Evolutionary conservation across 2,113 vertebrate species (phyloP), one percentile per base, ranked within the genome.

Genomic region (Lophotis ruficrista): DNA sequence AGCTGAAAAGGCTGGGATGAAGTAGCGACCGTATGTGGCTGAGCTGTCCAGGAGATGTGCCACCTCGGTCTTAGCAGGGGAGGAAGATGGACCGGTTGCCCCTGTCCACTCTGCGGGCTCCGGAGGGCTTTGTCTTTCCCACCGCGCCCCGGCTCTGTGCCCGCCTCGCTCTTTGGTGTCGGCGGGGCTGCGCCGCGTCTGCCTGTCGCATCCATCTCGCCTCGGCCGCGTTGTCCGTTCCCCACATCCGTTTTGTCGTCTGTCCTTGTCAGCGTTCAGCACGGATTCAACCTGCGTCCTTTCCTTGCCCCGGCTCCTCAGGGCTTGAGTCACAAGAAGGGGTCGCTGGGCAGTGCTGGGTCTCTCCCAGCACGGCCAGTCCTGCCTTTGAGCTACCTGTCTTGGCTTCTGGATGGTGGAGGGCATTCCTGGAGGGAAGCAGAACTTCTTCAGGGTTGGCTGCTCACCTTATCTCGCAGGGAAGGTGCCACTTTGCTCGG

Each of bases 161-260:
- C 53, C 21, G 66, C 53, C 83, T 50, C 4, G 6, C 64, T 60
- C 11, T 10, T 5, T 18, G 30, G 35, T 14, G 51, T 30, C 41
- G 38, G 50, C 35, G 37, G 41, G 72, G 82, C 83, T 45, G 68
- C 2, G 7, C 89, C 35, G n/a, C 41, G 48, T 73, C 38, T 87
- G 89, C 93, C 82, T 83, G 47, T 30, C 22, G 76, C 91, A 62
- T 92, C 95, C 89, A 33, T 62, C 89, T 81, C 10, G 38, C 72
- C 86, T 7, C 20, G 48, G 75, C 85, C 33, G 19, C 51, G 0
- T 6, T 38, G 37, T 83, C 10, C 87, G 72, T 83, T 25, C 91
- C 60, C 61, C 38, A 18, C 61, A 1, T 57, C 64, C 5, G n/a
- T 87, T 31, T 22, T 27, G 62, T 37, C 33, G 2, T 9, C 7